Evolutionary conservation across 2,888 invertebrate genomes (phyloP).

Genomic region (Cantharis lateralis): DNA sequence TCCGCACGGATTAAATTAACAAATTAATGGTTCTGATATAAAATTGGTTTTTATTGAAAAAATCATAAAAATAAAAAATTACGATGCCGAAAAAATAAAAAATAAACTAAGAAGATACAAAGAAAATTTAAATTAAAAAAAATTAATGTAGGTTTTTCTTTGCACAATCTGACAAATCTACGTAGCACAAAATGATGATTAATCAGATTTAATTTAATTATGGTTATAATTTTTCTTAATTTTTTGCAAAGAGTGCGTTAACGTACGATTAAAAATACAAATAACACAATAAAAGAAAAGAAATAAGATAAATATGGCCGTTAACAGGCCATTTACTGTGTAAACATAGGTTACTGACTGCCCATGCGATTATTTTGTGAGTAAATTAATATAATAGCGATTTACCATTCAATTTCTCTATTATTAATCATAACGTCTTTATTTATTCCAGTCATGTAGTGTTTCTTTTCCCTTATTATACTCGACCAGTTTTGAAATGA

Average conservation of each 20-base stretch:
- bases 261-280: not conserved
- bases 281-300: not conserved
- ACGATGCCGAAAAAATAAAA: too few species aligned
- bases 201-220: not conserved
- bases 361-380: not conserved
- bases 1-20: too few species aligned
- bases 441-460: not conserved
- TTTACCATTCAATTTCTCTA: not conserved
- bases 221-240: not conserved
- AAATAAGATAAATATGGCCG: not conserved
- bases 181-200: not conserved
- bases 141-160: too few species aligned
- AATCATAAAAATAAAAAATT: too few species aligned
- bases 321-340: not conserved
- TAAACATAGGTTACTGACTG: not conserved
- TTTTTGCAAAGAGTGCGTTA: not conserved
- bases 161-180: too few species aligned
- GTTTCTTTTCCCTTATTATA: not conserved
- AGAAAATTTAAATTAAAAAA: too few species aligned
- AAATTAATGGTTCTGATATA: too few species aligned
- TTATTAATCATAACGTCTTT: not conserved
- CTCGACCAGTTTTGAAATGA: not conserved
- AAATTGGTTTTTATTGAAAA: too few species aligned
- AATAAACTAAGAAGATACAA: too few species aligned
- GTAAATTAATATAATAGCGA: not conserved